Evolutionary conservation across 2,113 vertebrate species (phyloP), one percentile per base, ranked within the genome.

Genomic region (Crypturellus undulatus): DNA sequence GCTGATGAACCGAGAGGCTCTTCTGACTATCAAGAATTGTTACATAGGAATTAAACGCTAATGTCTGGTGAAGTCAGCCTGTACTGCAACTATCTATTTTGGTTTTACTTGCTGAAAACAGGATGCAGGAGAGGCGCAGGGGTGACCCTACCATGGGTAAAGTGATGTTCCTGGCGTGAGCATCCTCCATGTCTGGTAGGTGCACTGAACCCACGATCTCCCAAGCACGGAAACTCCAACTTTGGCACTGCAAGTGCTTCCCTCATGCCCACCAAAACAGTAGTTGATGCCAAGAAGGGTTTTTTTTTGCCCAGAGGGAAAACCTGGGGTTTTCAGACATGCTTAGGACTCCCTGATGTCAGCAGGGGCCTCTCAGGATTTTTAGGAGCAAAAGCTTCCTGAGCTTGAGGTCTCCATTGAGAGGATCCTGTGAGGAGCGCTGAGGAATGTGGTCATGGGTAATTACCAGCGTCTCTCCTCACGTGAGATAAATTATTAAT

Each of bases 401-500:
- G 8, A 52, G 54, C 72, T 90, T 91, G 34, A 87, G 58, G 81
- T 62, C 70, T 7, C 28, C 47, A 75, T 62, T 14, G 87, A 84
- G 70, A 60, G 58, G 54, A 47, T 34, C 75, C 67, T 5, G 0
- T 16, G 28, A 92, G 83, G 81, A 93, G 12, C 34, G 86, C 30
- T 89, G 52, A 81, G 26, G 89, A 65, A 75, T 49, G 62, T 2
- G 30, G 87, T 56, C 49, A 80, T 0, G 5, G 62, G 52, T 87
- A 94, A 97, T 83, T 82, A 87, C 65, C 89, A 96, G 49, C 77
- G 84, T 89, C 56, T 76, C 72, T 79, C 38, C 67, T 96, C 89
- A 81, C 18, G 14, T 81, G 95, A 95, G 78, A 96, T 72, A 93
- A 93, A 97, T 81, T 40, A 96, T 96, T 97, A 97, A 90, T 96